Evolutionary conservation across 2,888 invertebrate species (phyloP).

Genomic region (Aleiodes alternator): DNA sequence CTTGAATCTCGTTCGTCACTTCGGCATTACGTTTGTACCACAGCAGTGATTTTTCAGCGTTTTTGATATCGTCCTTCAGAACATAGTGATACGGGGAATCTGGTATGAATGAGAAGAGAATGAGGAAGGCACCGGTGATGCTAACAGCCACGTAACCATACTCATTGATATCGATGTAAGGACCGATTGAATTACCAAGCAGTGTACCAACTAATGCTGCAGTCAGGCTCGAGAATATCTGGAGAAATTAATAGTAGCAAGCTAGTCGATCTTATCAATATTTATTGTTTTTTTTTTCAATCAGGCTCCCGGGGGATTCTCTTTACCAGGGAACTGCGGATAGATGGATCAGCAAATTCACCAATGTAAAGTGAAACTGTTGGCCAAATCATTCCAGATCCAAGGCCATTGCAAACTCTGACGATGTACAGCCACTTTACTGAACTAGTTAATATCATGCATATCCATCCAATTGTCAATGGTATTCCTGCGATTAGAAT

Average conservation of each 20-base stretch:
- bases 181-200: slow-evolving; percentile 71
- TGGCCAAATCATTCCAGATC: slow-evolving; percentile 70
- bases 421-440: slow-evolving; percentile 68
- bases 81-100: slow-evolving; percentile 72
- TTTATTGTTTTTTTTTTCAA: neutral
- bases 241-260: slow-evolving; percentile 45
- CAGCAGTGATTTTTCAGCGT: slow-evolving; percentile 69
- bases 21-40: slow-evolving; percentile 67
- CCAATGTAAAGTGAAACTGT: slow-evolving; percentile 66
- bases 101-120: slow-evolving; percentile 67
- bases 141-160: slow-evolving; percentile 67
- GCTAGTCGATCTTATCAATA: slow-evolving; percentile 31
- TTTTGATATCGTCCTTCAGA: slow-evolving; percentile 60
- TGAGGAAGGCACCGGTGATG: slow-evolving; percentile 64
- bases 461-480: slow-evolving; percentile 66
- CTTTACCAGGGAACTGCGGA: slow-evolving; percentile 71
- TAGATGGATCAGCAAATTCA: slow-evolving; percentile 71
- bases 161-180: slow-evolving; percentile 68
- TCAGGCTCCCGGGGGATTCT: slow-evolving; percentile 32
- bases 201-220: slow-evolving; percentile 66
- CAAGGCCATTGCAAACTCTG: slow-evolving; percentile 65
- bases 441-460: slow-evolving; percentile 65
- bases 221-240: slow-evolving; percentile 70
- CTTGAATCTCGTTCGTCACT: slow-evolving; percentile 66
- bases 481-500: slow-evolving; percentile 64